Evolutionary conservation across 1,140 invertebrate species (phyloP).

Genomic region (Drosophila bipectinata): DNA sequence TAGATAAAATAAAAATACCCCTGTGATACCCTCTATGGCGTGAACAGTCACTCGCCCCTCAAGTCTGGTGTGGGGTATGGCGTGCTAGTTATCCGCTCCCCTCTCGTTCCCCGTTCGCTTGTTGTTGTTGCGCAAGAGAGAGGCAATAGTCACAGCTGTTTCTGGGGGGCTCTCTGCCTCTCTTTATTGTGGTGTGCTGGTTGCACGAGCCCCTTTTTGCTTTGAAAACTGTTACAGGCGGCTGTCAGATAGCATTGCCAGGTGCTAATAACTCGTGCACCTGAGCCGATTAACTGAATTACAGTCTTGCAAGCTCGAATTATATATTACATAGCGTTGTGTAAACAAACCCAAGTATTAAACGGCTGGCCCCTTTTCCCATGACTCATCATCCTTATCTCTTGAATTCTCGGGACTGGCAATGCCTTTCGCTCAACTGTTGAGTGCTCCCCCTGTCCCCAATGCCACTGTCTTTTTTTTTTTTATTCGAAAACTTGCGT

Average conservation of each 20-base stretch:
- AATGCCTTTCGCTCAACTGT: constrained; percentile 60
- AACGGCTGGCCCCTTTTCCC: background rate
- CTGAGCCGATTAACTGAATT: constrained; percentile 16
- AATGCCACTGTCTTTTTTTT: constrained; percentile 1
- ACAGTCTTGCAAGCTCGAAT: background rate
- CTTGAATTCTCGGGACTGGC: constrained; percentile 36
- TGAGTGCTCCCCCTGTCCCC: constrained; percentile 32
- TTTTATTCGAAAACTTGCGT: constrained; percentile 18
- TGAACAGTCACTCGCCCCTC: constrained; percentile 32
- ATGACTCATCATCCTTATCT: constrained; percentile 36
- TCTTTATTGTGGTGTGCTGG: constrained; percentile 33
- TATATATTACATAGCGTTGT: background rate
- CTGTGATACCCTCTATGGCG: constrained; percentile 22
- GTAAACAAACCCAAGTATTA: background rate
- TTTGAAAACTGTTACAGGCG: constrained; percentile 67
- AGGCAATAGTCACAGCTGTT: constrained; percentile 75
- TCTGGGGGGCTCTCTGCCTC: constrained; percentile 28
- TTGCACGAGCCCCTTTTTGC: constrained; percentile 79
- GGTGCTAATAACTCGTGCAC: constrained; percentile 17
- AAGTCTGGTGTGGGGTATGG: constrained; percentile 46
- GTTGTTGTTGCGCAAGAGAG: constrained; percentile 79
- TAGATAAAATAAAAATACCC: constrained; percentile 8
- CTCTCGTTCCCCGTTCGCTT: constrained; percentile 1
- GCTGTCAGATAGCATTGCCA: constrained; percentile 48
- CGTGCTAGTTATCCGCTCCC: constrained; percentile 59